phyloP scores from a whole-genome alignment of 2,113 vertebrate species.

The Dicerorhinus sumatrensis region DNA sequence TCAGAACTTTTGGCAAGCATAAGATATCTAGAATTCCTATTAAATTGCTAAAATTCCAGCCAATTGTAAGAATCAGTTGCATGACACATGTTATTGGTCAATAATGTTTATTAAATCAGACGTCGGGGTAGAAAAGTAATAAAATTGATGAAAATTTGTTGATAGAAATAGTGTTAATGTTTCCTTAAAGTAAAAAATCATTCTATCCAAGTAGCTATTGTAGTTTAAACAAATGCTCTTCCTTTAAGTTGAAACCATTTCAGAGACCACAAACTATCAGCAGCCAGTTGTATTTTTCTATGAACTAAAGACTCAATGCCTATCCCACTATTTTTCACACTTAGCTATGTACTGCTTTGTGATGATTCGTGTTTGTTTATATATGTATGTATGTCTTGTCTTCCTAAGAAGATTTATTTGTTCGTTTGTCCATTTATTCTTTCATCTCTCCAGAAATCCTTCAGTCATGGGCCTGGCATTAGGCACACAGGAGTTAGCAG shows the following conservation, averaged over 20 bases:
- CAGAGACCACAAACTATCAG: not conserved
- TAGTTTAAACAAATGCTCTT: not conserved
- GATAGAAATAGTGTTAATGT: not conserved
- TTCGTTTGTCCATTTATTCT: not conserved
- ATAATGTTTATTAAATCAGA: conserved; percentile 15
- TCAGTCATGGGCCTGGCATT: not conserved
- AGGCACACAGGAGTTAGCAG: not conserved
- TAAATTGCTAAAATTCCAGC: not conserved
- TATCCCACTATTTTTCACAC: not conserved
- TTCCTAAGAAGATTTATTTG: not conserved
- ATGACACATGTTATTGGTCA: not conserved
- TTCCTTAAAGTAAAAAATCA: not conserved
- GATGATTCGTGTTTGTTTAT: not conserved
- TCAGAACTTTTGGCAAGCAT: not conserved
- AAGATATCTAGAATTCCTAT: not conserved
- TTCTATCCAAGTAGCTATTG: not conserved
- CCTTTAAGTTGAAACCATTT: conserved; percentile 15
- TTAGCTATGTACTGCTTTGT: not conserved
- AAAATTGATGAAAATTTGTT: not conserved
- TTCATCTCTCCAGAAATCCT: not conserved
- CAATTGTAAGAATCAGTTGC: not conserved
- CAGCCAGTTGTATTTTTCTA: not conserved
- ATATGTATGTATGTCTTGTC: not conserved
- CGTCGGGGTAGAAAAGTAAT: not conserved
- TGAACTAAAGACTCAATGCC: not conserved